A percentile compares a stretch with the other conserved stretches of the same genome.
phyloP scores from a whole-genome alignment of 53 echinoderm and acorn worm genomes.

The Astropecten irregularis region DNA sequence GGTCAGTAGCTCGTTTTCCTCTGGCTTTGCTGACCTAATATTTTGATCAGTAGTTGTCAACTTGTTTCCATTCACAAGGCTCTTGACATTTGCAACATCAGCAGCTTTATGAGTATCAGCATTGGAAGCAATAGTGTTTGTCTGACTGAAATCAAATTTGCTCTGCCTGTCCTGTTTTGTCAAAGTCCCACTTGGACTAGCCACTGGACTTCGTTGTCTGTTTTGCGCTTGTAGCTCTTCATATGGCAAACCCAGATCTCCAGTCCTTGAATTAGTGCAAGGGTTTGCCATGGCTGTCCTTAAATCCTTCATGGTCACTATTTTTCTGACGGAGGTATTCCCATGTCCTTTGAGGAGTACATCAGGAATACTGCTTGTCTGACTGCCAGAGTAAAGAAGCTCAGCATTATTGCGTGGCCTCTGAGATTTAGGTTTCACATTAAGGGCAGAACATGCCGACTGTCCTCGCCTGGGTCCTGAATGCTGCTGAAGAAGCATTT shows the following conservation, averaged over 20 bases:
- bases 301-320: constrained; percentile 70
- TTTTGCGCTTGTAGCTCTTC: constrained; percentile 57
- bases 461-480: constrained; percentile 46
- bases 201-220: constrained; percentile 17
- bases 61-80: constrained; percentile 27
- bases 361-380: neutral
- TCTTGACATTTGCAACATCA: neutral
- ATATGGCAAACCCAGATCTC: constrained; percentile 55
- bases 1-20: neutral
- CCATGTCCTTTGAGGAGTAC: neutral
- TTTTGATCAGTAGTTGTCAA: neutral
- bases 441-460: constrained; percentile 67
- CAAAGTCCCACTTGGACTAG: constrained; percentile 39
- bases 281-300: constrained; percentile 81
- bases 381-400: constrained; percentile 59
- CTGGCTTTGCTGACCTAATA: neutral
- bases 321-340: constrained; percentile 44
- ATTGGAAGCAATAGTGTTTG: neutral
- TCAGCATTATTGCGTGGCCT: constrained; percentile 72
- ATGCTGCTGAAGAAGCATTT: constrained; percentile 77
- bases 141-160: constrained; percentile 1
- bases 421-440: constrained; percentile 51
- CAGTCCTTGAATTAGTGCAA: constrained; percentile 52
- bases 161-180: constrained; percentile 13
- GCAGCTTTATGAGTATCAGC: neutral